A percentile compares a stretch with the other conserved stretches of the same genome.
Evolutionary conservation across 2,113 vertebrate species (phyloP).

Genomic region (Kryptolebias marmoratus): DNA sequence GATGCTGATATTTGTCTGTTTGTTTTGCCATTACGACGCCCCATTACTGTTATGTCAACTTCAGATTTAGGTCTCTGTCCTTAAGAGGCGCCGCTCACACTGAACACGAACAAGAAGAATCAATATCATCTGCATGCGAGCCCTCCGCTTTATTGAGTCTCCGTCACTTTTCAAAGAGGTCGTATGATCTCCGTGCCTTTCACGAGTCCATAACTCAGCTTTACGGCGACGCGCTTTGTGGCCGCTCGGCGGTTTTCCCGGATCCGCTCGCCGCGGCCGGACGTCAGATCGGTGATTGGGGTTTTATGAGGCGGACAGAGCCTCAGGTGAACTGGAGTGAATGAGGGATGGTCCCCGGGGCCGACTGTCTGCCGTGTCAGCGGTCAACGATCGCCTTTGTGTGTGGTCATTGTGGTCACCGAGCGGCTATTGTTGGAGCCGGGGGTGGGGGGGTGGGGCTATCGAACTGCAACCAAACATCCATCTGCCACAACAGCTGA

Average conservation of each 20-base stretch:
- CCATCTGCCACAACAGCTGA: slow-evolving; percentile 85
- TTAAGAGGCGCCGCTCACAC: background rate
- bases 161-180: slow-evolving; percentile 55
- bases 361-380: slow-evolving; percentile 55
- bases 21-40: no score
- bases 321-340: slow-evolving; percentile 70
- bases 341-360: slow-evolving; percentile 60
- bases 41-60: no score
- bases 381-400: slow-evolving; percentile 66
- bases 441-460: slow-evolving; percentile 60
- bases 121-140: slow-evolving; percentile 56
- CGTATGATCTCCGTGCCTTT: slow-evolving; percentile 51
- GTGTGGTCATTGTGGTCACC: slow-evolving; percentile 55
- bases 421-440: slow-evolving; percentile 59
- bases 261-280: slow-evolving; percentile 29
- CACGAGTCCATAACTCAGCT: slow-evolving; percentile 72
- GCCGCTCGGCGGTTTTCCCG: slow-evolving; percentile 53
- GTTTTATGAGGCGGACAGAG: slow-evolving; percentile 65
- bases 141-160: slow-evolving; percentile 58
- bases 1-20: background rate
- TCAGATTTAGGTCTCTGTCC: no score
- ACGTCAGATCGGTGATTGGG: slow-evolving; percentile 67
- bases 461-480: slow-evolving; percentile 46
- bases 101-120: slow-evolving; percentile 26
- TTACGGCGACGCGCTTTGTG: slow-evolving; percentile 55